phyloP scores from a whole-genome alignment of 2,113 vertebrate genomes.

The Montifringilla adamsi region DNA sequence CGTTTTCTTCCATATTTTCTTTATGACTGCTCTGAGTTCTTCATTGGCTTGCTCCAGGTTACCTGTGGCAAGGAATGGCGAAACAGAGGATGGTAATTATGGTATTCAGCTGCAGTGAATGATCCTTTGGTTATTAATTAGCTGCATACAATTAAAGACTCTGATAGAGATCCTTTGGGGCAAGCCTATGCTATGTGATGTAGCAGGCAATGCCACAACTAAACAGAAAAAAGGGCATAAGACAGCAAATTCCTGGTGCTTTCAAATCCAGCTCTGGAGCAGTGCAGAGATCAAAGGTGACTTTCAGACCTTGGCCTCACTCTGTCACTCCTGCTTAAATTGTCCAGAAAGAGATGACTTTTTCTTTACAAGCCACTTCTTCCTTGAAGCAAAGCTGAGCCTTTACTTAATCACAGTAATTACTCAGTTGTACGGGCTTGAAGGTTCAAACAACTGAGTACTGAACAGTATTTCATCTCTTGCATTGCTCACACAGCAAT shows the following conservation, averaged over 20 bases:
- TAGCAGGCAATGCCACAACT: not conserved
- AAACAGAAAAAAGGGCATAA: not conserved
- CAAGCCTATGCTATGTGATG: not conserved
- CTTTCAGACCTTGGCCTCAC: not conserved
- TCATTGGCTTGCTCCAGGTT: conserved; percentile 98
- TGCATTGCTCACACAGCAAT: not conserved
- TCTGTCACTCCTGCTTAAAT: not conserved
- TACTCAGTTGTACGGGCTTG: not conserved
- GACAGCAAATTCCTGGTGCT: not conserved
- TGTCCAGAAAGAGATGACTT: not conserved
- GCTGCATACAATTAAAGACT: not conserved
- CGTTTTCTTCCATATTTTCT: conserved; percentile 99
- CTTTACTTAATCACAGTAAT: not conserved
- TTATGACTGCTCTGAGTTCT: conserved; percentile 96
- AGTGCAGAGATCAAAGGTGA: not conserved
- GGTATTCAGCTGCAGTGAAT: not conserved
- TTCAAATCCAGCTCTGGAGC: not conserved
- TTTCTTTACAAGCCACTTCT: not conserved
- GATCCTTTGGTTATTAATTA: not conserved
- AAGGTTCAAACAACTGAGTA: not conserved
- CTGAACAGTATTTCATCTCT: not conserved
- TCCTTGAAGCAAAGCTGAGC: not conserved
- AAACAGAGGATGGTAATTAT: not conserved
- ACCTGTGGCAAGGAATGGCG: conserved; percentile 70
- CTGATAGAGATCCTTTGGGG: not conserved